Conservation (phyloP, 2,113 vertebrate genomes). For the Gallinago media region DNA sequence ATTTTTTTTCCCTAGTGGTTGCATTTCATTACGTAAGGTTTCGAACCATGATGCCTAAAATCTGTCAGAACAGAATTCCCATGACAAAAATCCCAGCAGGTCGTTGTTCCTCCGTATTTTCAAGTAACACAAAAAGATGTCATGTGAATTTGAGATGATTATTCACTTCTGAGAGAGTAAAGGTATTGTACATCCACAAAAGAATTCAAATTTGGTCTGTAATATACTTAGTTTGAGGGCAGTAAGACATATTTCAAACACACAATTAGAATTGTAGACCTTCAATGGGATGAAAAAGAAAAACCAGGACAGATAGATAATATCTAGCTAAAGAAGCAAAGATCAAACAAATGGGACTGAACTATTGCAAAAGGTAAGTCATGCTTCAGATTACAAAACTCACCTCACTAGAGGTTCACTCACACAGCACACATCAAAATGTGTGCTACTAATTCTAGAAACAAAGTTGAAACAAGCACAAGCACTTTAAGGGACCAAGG, state of each 20-base stretch:
- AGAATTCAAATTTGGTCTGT: constrained; percentile 58
- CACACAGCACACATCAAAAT: neutral
- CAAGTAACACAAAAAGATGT: constrained; percentile 51
- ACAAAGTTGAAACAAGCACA: neutral
- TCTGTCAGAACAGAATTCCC: neutral
- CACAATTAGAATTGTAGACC: constrained; percentile 22
- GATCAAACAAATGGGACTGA: neutral
- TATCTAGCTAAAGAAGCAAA: neutral
- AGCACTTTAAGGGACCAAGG: neutral
- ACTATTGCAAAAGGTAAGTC: neutral
- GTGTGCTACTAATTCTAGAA: neutral
- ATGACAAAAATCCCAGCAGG: neutral
- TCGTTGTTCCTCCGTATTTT: neutral
- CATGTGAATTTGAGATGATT: constrained; percentile 41
- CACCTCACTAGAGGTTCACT: neutral
- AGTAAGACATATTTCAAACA: constrained; percentile 13
- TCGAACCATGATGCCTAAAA: neutral
- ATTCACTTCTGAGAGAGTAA: constrained; percentile 55
- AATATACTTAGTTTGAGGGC: neutral
- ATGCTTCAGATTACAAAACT: neutral
- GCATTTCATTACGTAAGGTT: neutral
- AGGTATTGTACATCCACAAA: constrained; percentile 49
- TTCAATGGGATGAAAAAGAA: neutral
- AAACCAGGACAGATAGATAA: neutral
- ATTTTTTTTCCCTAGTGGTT: neutral